Base-by-base conservation (phyloP, 2,113 vertebrate species). In the Menidia beryllina region DNA sequence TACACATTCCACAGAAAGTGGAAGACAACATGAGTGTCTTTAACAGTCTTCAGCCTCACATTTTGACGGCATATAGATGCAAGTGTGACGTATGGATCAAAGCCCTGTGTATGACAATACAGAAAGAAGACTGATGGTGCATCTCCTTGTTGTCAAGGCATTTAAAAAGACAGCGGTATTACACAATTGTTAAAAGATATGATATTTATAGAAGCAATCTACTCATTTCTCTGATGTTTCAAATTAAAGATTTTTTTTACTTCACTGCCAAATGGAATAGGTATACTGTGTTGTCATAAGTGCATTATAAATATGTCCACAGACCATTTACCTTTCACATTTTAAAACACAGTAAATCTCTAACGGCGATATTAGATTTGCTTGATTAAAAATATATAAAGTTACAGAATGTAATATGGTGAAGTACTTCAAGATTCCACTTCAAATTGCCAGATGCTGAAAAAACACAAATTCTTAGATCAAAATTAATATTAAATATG, bases 341-440 rank as follows among this genome's bases (percentile, higher is more conserved):
- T 49, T 30, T 30, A 26, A 77, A 76, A 65, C 25, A 2, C 51
- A 69, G 39, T 27, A 45, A 30, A 54, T 61, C 64, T 83, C 62
- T 7, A 17, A 83, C 84, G 87, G 69, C 78, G 69, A 89, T 77
- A 49, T 70, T 72, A 55, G 60, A 79, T 84, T 88, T 81, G 55
- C 50, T 69, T 76, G n/a, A 72, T 75, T 27, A 34, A 43, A 30
- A 34, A 64, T 12, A 60, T 45, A 11, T 43, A 66, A 62, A 75
- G 48, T 6, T 75, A 86, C 72, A 72, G 24, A 15, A 45, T 45
- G 7, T 45, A 45, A 45, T 45, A n/a, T 1, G 17, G 41, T 60
- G 45, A 53, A 68, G 3, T 47, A 66, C 24, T 64, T 47, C 19
- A 70, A 70, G 56, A 76, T 43, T 75, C 61, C 74, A 81, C 60